Evolutionary conservation across 2,888 invertebrate species (phyloP), one percentile per base, ranked within the genome.

Genomic region (Schizaphis graminum): DNA sequence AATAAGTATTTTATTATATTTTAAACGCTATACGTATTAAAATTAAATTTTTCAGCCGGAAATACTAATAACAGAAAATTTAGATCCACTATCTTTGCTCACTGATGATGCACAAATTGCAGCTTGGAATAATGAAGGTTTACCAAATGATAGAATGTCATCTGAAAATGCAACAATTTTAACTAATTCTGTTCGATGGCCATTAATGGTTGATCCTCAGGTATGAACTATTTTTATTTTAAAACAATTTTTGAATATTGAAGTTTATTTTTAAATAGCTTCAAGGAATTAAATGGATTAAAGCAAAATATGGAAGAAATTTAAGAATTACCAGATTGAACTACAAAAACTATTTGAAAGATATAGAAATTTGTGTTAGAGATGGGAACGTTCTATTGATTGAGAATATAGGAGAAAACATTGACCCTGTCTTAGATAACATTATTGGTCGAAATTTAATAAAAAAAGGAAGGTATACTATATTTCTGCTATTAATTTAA

Each of bases 201-300:
- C 99, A 0, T 96, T 99, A 41, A 98, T 99, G 97, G 99, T 99
- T 95, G 99, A 99, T 96, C 99, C 99, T 0, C 99, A 99, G 96
- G 96, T 97, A 95, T 3, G n/a, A 7, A 13, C 13, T 24, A 84
- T 91, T 57, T 28, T 47, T n/a, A n/a, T 47, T 49, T 49, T n/a
- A 47, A 3, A 56, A 44, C 1, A 35, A 77, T 88, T 67, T 57
- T 53, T 24, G n/a, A 84, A 86, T 21, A 77, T 28, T 87, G 7
- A 49, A 3, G 8, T 47, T 35, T 86, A 28, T 57, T 56, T 56
- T 47, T 41, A 21, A 91, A 86, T 93, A 97, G 95, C 96, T 97
- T 90, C 98, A 98, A 96, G 98, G 98, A 41, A 97, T 99, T 92
- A 99, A 99, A 96, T 99, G 99, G 99, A 98, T 99, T 95, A 99